Conservation (phyloP, 1,140 invertebrate species). For the Uloborus diversus region DNA sequence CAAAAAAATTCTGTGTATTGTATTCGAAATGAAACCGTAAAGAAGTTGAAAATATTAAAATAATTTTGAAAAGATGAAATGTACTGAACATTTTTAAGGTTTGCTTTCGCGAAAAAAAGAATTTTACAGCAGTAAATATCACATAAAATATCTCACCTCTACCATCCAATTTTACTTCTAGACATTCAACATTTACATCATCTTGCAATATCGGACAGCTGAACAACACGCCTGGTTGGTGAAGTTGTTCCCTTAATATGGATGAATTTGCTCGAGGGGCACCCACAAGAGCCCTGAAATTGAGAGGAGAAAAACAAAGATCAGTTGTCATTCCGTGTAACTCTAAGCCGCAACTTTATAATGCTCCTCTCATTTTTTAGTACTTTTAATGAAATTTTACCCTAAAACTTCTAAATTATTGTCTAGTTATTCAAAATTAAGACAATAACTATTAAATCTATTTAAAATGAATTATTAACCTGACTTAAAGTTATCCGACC, state of each 20-base stretch:
- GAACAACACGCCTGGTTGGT: conserved; percentile 47
- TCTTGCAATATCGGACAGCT: conserved; percentile 1
- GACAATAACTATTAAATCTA: background rate
- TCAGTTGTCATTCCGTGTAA: background rate
- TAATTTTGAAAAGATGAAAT: too few species aligned
- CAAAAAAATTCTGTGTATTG: too few species aligned
- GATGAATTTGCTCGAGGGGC: conserved; percentile 50
- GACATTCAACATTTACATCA: background rate
- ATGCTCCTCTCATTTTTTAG: background rate
- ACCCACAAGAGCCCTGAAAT: conserved; percentile 36
- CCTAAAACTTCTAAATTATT: background rate
- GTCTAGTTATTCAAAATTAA: background rate
- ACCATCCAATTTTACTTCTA: conserved; percentile 36
- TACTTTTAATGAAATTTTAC: background rate
- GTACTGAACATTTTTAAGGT: too few species aligned
- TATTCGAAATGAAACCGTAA: too few species aligned
- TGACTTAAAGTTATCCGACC: background rate
- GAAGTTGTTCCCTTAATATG: conserved; percentile 3
- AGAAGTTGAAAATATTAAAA: too few species aligned
- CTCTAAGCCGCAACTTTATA: background rate
- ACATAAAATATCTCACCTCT: conserved; percentile 44
- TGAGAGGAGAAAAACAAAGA: conserved; percentile 4
- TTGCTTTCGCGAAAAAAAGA: too few species aligned
- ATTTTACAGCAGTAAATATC: too few species aligned
- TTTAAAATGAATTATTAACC: too few species aligned